phyloP scores from a whole-genome alignment of 2,888 invertebrate species.

The Drosophila pegasa region DNA sequence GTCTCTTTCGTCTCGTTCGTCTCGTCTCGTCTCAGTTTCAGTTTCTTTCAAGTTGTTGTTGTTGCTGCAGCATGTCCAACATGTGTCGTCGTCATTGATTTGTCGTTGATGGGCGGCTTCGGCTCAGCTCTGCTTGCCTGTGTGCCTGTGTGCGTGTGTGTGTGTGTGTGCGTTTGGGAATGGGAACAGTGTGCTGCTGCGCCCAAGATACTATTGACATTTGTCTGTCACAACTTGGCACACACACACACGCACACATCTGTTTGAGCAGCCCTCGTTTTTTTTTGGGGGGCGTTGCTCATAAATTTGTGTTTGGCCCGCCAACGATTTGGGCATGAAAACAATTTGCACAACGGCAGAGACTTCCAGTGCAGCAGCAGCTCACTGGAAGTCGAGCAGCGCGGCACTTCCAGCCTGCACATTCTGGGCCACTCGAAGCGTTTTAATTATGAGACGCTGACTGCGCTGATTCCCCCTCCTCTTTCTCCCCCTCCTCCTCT shows the following conservation, averaged over 20 bases:
- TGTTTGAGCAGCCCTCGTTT: conserved; percentile 28
- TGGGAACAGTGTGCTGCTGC: conserved; percentile 19
- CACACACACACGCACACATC: conserved; percentile 8
- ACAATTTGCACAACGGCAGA: conserved; percentile 59
- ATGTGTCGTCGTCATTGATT: conserved; percentile 81
- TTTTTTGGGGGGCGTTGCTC: conserved; percentile 68
- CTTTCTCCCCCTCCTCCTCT: conserved; percentile 39
- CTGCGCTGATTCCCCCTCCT: conserved; percentile 35
- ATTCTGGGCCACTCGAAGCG: conserved; percentile 67
- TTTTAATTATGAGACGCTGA: conserved; percentile 75
- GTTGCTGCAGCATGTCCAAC: conserved; percentile 71
- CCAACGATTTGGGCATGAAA: conserved; percentile 58
- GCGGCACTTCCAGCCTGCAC: conserved; percentile 42
- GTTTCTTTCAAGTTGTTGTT: conserved; percentile 55
- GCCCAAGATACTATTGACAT: conserved; percentile 65
- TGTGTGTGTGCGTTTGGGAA: background rate
- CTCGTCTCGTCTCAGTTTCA: conserved; percentile 50
- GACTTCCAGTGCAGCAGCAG: background rate
- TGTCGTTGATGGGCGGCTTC: conserved; percentile 72
- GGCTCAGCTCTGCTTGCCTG: conserved; percentile 53
- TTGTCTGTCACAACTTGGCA: conserved; percentile 73
- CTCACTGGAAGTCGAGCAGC: background rate
- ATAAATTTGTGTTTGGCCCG: conserved; percentile 50
- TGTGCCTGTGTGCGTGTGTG: background rate
- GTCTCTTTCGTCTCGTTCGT: no score